Percentiles rank a stretch among this genome's conserved stretches.
These are phyloP conservation scores for Crenuchus spilurus DNA, from an alignment of 2,797 vertebrate genomes.

Conservation along the genomic window DNA sequence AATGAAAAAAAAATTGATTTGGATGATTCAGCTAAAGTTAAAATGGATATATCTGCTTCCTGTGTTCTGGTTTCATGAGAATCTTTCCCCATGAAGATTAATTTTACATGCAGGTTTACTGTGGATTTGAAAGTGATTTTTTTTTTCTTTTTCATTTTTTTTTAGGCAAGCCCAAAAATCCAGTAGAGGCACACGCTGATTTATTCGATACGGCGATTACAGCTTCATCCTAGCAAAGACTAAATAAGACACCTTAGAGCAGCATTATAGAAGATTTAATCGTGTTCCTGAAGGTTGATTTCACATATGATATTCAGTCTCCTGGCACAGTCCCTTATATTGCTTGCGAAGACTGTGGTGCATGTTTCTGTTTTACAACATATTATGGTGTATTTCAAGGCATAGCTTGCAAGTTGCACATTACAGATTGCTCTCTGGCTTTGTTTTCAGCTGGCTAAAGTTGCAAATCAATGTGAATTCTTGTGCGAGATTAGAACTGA, in stretches of 20 bases:
- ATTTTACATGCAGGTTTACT: conserved; percentile 6
- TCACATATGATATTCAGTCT: background rate
- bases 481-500: background rate
- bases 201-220: conserved; percentile 4
- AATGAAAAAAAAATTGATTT: background rate
- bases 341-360: background rate
- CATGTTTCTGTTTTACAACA: background rate
- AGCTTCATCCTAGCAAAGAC: background rate
- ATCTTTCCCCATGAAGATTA: background rate
- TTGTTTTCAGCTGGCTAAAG: background rate
- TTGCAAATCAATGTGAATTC: background rate
- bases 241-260: background rate
- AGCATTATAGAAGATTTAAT: background rate
- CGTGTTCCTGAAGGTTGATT: background rate
- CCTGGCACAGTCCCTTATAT: background rate
- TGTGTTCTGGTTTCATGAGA: conserved; percentile 14
- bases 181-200: background rate
- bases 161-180: background rate
- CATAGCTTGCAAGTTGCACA: too few species aligned
- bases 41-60: conserved; percentile 6
- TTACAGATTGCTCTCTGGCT: background rate
- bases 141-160: conserved; percentile 12
- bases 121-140: conserved; percentile 25
- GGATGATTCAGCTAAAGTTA: conserved; percentile 1
- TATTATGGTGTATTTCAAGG: background rate